These are phyloP conservation scores for Doris montereyensis DNA, from an alignment of 2,888 invertebrate species.

Conservation along the genomic window DNA sequence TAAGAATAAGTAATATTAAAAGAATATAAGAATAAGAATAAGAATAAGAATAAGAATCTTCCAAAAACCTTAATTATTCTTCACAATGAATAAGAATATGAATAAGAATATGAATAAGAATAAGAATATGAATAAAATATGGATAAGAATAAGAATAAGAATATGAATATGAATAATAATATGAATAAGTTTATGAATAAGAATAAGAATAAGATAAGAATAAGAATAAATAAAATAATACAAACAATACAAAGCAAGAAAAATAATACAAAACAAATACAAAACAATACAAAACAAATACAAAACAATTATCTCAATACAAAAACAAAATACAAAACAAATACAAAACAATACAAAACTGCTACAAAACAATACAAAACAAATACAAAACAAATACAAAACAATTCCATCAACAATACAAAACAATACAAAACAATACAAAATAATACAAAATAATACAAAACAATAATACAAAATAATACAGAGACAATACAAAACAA, in stretches of 20 bases:
- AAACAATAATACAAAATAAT: neutral
- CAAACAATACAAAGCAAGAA: conserved; percentile 6
- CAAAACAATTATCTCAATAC: neutral
- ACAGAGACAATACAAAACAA: neutral
- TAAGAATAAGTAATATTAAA: too few relatives aligned
- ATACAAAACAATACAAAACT: neutral
- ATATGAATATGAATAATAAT: too few relatives aligned
- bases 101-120: neutral
- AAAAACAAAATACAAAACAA: neutral
- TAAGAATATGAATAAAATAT: neutral
- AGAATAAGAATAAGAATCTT: too few relatives aligned
- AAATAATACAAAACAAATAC: neutral
- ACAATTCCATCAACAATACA: neutral
- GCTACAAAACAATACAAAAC: neutral
- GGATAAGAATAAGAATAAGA: neutral
- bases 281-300: neutral
- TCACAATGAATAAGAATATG: neutral
- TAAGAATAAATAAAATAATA: neutral
- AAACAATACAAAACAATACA: neutral
- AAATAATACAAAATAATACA: neutral
- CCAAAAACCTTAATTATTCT: too few relatives aligned
- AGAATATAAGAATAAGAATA: too few relatives aligned
- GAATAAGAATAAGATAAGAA: neutral
- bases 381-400: neutral
- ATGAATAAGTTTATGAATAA: neutral